A percentile compares a stretch with the other conserved stretches of the same genome.
Conservation (phyloP, 2,797 vertebrate genomes). For the Thalassophryne amazonica region DNA sequence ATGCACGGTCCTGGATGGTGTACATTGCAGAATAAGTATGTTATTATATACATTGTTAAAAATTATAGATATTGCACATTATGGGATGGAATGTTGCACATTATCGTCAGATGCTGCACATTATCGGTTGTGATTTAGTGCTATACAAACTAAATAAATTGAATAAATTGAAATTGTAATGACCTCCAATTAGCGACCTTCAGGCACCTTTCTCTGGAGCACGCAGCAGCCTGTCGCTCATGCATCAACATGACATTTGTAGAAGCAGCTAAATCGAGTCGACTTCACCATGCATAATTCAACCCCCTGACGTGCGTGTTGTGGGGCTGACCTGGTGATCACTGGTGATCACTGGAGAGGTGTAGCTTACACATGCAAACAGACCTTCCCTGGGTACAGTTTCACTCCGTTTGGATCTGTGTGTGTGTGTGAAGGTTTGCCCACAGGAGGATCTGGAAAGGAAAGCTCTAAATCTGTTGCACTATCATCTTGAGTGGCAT, state of each 20-base stretch:
- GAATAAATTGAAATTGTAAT: too few species aligned
- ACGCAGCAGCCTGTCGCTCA: neutral
- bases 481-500: neutral
- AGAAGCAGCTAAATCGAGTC: slow-evolving; percentile 16
- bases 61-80: too few species aligned
- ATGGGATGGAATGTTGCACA: too few species aligned
- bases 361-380: slow-evolving; percentile 60
- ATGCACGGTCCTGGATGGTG: too few species aligned
- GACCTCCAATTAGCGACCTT: slow-evolving; percentile 15
- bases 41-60: too few species aligned
- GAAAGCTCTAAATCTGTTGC: neutral
- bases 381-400: slow-evolving; percentile 31
- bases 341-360: slow-evolving; percentile 61
- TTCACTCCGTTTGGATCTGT: slow-evolving; percentile 27
- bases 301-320: slow-evolving; percentile 54
- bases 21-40: too few species aligned
- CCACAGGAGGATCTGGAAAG: slow-evolving; percentile 7
- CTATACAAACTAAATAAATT: too few species aligned
- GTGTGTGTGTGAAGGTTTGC: neutral
- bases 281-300: slow-evolving; percentile 61
- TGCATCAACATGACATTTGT: slow-evolving; percentile 2
- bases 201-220: neutral
- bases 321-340: slow-evolving; percentile 65
- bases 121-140: too few species aligned
- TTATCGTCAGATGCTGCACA: too few species aligned